Percentiles rank a stretch among this genome's conserved stretches.
Conservation (phyloP, 2,113 vertebrate genomes). For the Lipotes vexillifer region DNA sequence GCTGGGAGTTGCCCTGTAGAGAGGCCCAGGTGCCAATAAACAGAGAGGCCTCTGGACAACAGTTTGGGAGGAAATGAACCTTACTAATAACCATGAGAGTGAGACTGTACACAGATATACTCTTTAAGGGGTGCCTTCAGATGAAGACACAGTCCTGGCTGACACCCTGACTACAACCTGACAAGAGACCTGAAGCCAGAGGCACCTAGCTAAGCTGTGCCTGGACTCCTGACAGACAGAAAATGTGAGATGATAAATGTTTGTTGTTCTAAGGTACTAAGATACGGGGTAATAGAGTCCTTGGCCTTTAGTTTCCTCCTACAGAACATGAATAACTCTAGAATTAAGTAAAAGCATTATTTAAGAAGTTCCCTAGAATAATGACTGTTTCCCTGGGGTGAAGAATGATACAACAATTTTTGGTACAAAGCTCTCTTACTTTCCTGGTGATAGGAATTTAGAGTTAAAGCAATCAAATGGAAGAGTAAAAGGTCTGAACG, state of each 20-base stretch:
- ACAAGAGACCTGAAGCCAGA: background rate
- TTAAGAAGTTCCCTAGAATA: background rate
- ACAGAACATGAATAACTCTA: background rate
- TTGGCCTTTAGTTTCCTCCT: background rate
- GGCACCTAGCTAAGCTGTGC: background rate
- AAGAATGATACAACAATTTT: background rate
- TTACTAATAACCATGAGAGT: background rate
- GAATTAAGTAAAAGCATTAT: background rate
- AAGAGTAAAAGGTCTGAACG: background rate
- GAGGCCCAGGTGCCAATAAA: background rate
- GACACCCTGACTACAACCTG: background rate
- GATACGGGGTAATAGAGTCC: background rate
- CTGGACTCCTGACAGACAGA: background rate
- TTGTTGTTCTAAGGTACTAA: background rate
- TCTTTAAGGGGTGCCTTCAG: background rate
- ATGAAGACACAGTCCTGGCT: background rate
- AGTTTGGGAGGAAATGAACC: background rate
- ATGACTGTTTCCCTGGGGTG: background rate
- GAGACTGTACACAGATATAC: background rate
- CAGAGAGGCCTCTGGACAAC: background rate
- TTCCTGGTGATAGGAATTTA: background rate
- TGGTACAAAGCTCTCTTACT: background rate
- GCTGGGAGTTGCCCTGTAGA: background rate
- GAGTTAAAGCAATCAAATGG: background rate
- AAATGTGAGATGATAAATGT: background rate